These are phyloP conservation scores for Anoplopoma fimbria DNA, from an alignment of 2,113 vertebrate species.

Conservation along the genomic window DNA sequence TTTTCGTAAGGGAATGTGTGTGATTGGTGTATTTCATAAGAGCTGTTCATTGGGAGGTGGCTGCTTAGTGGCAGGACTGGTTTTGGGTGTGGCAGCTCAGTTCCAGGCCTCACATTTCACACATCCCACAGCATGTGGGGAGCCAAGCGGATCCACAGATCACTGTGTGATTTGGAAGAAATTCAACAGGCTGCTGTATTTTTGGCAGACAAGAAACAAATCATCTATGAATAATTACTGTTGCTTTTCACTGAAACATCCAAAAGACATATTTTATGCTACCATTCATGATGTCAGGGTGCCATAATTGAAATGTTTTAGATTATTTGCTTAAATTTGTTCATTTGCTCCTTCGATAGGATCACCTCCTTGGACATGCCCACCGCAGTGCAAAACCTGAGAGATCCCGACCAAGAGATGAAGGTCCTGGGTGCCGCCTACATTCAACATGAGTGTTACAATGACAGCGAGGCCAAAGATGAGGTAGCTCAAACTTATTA, in stretches of 20 bases:
- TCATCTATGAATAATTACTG: conserved; percentile 29
- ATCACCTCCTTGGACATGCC: conserved; percentile 87
- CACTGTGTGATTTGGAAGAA: conserved; percentile 58
- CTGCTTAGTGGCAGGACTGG: conserved; percentile 70
- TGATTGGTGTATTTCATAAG: conserved; percentile 37
- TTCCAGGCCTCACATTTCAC: conserved; percentile 69
- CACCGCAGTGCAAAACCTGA: conserved; percentile 89
- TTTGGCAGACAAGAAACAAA: conserved; percentile 37
- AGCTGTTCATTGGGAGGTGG: conserved; percentile 54
- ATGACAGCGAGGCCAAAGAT: conserved; percentile 87
- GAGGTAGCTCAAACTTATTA: conserved; percentile 82
- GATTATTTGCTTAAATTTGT: conserved; percentile 17
- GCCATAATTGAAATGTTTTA: conserved; percentile 4
- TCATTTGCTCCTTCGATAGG: conserved; percentile 76
- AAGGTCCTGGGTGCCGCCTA: conserved; percentile 93
- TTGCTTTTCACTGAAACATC: conserved; percentile 12
- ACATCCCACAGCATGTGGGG: conserved; percentile 67
- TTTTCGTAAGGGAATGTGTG: conserved; percentile 14
- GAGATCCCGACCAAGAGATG: conserved; percentile 86
- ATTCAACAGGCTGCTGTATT: conserved; percentile 19
- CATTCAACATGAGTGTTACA: conserved; percentile 96
- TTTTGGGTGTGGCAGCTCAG: conserved; percentile 76
- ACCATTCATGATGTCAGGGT: background rate
- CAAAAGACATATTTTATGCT: conserved; percentile 17
- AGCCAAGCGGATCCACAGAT: conserved; percentile 22